A percentile compares a stretch with the other conserved stretches of the same genome.
Conservation (phyloP, 1,140 invertebrate species). For the Portunus trituberculatus region DNA sequence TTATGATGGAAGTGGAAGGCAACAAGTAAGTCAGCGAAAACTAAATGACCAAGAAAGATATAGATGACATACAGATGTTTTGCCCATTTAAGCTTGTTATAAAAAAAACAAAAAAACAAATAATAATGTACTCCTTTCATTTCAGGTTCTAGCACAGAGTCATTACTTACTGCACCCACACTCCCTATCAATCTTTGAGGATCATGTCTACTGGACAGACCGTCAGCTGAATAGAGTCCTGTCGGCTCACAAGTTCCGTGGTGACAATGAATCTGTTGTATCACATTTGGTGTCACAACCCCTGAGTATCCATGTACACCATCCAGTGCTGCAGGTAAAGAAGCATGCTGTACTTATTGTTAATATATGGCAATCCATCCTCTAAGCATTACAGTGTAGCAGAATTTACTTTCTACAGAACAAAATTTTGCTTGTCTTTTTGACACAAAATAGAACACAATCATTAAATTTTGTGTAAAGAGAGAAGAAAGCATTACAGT, state of each 20-base stretch:
- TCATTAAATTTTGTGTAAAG: too few relatives aligned
- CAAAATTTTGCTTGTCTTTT: too few relatives aligned
- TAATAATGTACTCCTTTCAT: slow-evolving; percentile 31
- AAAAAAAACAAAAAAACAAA: not conserved
- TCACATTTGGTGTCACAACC: slow-evolving; percentile 97
- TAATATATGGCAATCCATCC: too few relatives aligned
- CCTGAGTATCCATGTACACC: slow-evolving; percentile 95
- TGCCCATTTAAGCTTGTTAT: not conserved
- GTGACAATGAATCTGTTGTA: slow-evolving; percentile 94
- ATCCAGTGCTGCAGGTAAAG: slow-evolving; percentile 93
- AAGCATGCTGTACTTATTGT: slow-evolving; percentile 45
- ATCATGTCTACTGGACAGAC: slow-evolving; percentile 98
- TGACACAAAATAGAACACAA: too few relatives aligned
- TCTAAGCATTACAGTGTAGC: not conserved
- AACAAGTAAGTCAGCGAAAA: slow-evolving; percentile 84
- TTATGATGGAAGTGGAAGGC: slow-evolving; percentile 95
- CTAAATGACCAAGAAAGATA: not conserved
- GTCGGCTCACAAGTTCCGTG: slow-evolving; percentile 92
- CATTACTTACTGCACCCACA: slow-evolving; percentile 97
- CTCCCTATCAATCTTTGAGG: slow-evolving; percentile 90
- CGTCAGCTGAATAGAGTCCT: slow-evolving; percentile 90
- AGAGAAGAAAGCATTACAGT: too few relatives aligned
- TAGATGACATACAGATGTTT: slow-evolving; percentile 67
- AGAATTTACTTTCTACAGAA: not conserved
- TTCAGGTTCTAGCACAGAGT: slow-evolving; percentile 87